Evolutionary conservation across 2,888 invertebrate species (phyloP), one percentile per base, ranked within the genome.

Genomic region (Leptarthrus brevirostris): DNA sequence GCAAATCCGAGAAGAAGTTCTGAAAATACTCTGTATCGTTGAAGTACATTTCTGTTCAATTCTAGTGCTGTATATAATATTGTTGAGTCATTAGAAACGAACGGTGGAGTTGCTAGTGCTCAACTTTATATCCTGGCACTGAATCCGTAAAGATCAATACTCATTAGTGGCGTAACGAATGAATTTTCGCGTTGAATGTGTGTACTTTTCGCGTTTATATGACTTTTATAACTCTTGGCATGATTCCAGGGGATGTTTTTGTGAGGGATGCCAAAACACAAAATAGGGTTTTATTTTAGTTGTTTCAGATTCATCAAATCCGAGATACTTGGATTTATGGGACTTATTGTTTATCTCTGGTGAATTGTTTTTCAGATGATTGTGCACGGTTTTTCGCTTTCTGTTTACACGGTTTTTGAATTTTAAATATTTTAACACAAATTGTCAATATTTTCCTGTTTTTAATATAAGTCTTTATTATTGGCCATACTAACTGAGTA

Each of bases 151-250:
- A 14, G 18, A 58, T 58, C 58, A 36, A 58, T 58, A 16, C 34
- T 36, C 58, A 58, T 58, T 58, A 58, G 18, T 34, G 18, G 58
- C 14, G 58, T 36, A 36, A 16, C 18, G 36, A 20, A 36, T 34
- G 58, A 58, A 36, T 58, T 58, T 40, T 58, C 58, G 12, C 58
- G 18, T 58, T 30, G 16, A 40, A 12, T 12, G 40, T 40, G 2
- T 40, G 40, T 1, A 40, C 40, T 1, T 58, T 58, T 58, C 18
- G 18, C 36, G 58, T 58, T 58, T 14, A 58, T 36, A 58, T 16
- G 58, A 58, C n/a, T 58, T 58, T 58, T 58, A 58, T 34, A n/a
- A 26, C 36, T 34, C 36, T 20, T 58, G 36, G 58, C 58, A 36
- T 20, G 4, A 18, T 6, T 58, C 36, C 58, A 58, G 36, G 10